Evolutionary conservation across 2,797 vertebrate genomes (phyloP).

Genomic region (Tamandua tetradactyla): DNA sequence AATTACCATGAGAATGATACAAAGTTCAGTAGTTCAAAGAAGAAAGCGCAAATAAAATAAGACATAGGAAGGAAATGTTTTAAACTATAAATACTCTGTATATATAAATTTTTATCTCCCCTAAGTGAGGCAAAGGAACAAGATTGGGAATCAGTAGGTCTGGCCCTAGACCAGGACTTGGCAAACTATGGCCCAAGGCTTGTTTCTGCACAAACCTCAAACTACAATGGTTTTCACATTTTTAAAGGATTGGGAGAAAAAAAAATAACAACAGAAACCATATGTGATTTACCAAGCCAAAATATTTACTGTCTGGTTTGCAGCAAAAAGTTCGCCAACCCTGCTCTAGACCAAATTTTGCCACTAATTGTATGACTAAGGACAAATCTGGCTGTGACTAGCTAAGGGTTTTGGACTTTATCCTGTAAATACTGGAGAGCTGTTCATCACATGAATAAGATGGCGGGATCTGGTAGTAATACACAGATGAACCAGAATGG

Average conservation of each 20-base stretch:
- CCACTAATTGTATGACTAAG: neutral
- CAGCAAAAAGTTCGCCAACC: neutral
- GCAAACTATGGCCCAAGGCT: neutral
- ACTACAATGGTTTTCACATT: neutral
- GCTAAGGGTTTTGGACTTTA: neutral
- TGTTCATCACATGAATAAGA: neutral
- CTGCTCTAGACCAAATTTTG: neutral
- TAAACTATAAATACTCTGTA: neutral
- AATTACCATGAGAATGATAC: neutral
- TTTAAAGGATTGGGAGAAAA: neutral
- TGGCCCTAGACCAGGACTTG: neutral
- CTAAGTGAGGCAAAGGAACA: constrained; percentile 19
- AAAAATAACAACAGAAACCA: neutral
- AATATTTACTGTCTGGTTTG: constrained; percentile 2
- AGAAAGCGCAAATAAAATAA: constrained; percentile 18
- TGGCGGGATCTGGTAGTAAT: neutral
- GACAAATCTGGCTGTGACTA: neutral
- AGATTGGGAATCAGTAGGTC: neutral
- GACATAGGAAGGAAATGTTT: neutral
- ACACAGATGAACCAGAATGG: neutral
- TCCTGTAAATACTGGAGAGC: neutral
- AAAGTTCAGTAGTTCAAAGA: neutral
- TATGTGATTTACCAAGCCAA: constrained; percentile 5
- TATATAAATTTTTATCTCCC: constrained; percentile 33
- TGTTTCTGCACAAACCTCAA: neutral